Base-by-base conservation (phyloP, 2,113 vertebrate genomes). In the Gallinago undulata region DNA sequence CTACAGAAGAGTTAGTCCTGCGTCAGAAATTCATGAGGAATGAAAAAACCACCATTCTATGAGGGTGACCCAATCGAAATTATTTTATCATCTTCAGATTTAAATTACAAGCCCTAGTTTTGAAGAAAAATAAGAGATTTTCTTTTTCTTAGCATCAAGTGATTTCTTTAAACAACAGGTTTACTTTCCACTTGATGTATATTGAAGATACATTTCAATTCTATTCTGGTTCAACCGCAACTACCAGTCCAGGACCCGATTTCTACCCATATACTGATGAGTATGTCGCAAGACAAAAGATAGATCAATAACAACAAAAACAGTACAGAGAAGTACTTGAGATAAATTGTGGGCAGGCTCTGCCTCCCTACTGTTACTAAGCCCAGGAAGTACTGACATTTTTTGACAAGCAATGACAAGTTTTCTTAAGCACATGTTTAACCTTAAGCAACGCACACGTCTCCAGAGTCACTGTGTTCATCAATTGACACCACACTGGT, bases 381-480 rank as follows among this genome's bases (percentile, higher is more conserved):
- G 50, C 7, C 10, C 21, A 30, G 21, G 15, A n/a, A 66, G 4
- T 6, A 25, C 6, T 45, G 33, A 15, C 2, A 9, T 8, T 3
- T 74, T 39, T 15, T 4, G 22, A 19, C 1, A n/a, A n/a, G n/a
- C n/a, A n/a, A n/a, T n/a, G n/a, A n/a, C n/a, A 7, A 62, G 11
- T 4, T 33, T 60, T 66, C 50, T 67, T 74, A 23, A 43, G 19
- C 6, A 11, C 2, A 1, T 21, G 30, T 67, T 77, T 74, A 66
- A 66, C 12, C 9, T 66, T 27, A 84, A 74, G 21, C 0, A 0
- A 41, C 11, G 4, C 19, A 33, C 8, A 8, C 13, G 13, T 56
- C 41, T 57, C 8, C 43, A 68, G 24, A 78, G 16, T 55, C 24
- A 31, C 12, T 39, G 39, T 27, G 28, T 8, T 82, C 28, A 10